These are phyloP conservation scores for Vesta saturnalis DNA, from an alignment of 2,888 invertebrate species.

Conservation along the genomic window DNA sequence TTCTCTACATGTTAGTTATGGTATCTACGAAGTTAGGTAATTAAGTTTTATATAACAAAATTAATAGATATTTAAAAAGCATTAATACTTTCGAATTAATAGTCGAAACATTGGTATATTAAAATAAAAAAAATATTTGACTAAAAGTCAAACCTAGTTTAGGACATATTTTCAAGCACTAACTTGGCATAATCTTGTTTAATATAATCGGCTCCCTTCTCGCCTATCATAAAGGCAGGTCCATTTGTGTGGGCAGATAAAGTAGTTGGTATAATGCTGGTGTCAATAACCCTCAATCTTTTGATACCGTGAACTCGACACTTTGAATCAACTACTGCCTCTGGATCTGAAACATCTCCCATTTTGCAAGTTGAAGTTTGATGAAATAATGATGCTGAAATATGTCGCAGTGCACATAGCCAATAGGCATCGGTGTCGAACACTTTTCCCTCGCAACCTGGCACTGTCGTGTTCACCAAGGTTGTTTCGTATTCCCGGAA, in stretches of 20 bases:
- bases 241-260: slow-evolving; percentile 66
- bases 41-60: too few species aligned
- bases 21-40: too few species aligned
- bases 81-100: too few species aligned
- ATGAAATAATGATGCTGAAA: slow-evolving; percentile 64
- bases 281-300: slow-evolving; percentile 66
- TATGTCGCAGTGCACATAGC: slow-evolving; percentile 69
- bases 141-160: too few species aligned
- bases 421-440: slow-evolving; percentile 75
- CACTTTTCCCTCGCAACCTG: slow-evolving; percentile 63
- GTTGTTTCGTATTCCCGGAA: slow-evolving; percentile 68
- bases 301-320: slow-evolving; percentile 65
- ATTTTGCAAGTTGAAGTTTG: slow-evolving; percentile 68
- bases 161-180: not conserved
- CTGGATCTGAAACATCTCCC: slow-evolving; percentile 64
- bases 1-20: too few species aligned
- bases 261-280: slow-evolving; percentile 66
- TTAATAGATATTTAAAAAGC: too few species aligned
- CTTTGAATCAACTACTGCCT: slow-evolving; percentile 67
- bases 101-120: too few species aligned
- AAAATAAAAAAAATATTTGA: too few species aligned
- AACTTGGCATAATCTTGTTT: slow-evolving; percentile 54
- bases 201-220: slow-evolving; percentile 67
- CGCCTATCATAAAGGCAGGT: slow-evolving; percentile 67
- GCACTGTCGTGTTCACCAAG: slow-evolving; percentile 53